Evolutionary conservation across 2,113 vertebrate species (phyloP).

Genomic region (Dipodomys merriami): DNA sequence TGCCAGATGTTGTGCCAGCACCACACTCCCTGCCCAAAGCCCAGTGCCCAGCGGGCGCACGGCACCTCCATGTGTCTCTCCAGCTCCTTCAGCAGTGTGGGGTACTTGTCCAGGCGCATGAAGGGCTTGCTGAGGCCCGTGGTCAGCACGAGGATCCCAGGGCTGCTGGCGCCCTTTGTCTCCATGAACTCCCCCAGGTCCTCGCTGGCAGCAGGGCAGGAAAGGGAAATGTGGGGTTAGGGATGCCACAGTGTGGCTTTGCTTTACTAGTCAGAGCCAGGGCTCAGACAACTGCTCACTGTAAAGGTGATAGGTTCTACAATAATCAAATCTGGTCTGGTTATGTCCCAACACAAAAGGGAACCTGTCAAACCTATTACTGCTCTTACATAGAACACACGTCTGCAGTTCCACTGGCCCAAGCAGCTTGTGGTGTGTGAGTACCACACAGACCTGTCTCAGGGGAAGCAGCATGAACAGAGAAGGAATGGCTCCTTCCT

Average conservation of each 20-base stretch:
- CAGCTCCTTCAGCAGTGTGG: slow-evolving; percentile 96
- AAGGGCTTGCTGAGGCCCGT: slow-evolving; percentile 99
- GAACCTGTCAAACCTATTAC: no score
- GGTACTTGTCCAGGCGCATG: slow-evolving; percentile 99
- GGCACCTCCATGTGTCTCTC: slow-evolving; percentile 99
- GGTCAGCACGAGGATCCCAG: slow-evolving; percentile 96
- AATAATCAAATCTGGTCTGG: neutral
- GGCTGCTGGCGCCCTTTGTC: slow-evolving; percentile 92
- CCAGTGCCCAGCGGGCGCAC: neutral
- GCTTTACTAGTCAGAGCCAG: neutral
- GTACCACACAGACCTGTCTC: no score
- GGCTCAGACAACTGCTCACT: neutral
- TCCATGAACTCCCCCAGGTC: slow-evolving; percentile 98
- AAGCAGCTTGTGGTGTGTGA: neutral
- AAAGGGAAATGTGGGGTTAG: slow-evolving; percentile 34
- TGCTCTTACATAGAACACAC: neutral
- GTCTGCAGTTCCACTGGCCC: accelerated
- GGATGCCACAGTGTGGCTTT: neutral
- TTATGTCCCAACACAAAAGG: no score
- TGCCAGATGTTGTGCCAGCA: neutral
- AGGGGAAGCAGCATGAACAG: neutral
- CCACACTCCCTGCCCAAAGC: no score
- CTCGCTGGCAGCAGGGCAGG: slow-evolving; percentile 86
- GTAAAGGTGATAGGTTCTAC: neutral
- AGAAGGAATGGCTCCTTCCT: neutral